Evolutionary conservation across 2,797 vertebrate genomes (phyloP), one percentile per base, ranked within the genome.

Genomic region (Halcyon badia): DNA sequence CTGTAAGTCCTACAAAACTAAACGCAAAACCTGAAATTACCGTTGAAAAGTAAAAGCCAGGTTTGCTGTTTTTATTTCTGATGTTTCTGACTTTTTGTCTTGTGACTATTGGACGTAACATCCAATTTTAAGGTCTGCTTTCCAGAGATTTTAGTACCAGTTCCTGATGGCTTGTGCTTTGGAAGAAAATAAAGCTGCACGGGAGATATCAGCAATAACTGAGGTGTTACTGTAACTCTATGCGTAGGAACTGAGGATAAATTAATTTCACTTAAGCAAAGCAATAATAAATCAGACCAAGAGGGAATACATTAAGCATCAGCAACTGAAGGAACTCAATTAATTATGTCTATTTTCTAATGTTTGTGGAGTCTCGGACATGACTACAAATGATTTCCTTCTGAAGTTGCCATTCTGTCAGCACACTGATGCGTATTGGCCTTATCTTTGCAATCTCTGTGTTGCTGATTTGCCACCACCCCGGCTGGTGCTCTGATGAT

Each of bases 311-410:
- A n/a, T 48, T 68, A 44, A 68, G 66, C 19, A 10, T 52, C 19
- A 83, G 39, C 44, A 49, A 17, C 24, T 33, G 39, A 68, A 4
- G 28, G 35, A 90, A 26, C 65, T 64, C 28, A 11, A 1, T 89
- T 51, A 71, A 57, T n/a, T 54, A 14, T 0, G 4, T 35, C 0
- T 52, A 3, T 49, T 25, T 71, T 71, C 21, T 54, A 24, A 58
- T 26, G 28, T 24, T 48, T 44, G 19, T 25, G 54, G 54, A 14
- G 39, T 64, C 49, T 83, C 33, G 48, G 64, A 30, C 5, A 4
- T 54, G 65, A 31, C 44, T 42, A 37, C 69, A 83, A 20, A 35
- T 71, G 1, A 60, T 41, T 76, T 76, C 42, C 35, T 76, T 66
- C 56, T n/a, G 11, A 42, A 82, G 13, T 5, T 41, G 56, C 41